These are phyloP conservation scores for Pogonocichla stellata DNA, from an alignment of 2,113 vertebrate genomes.

Conservation along the genomic window DNA sequence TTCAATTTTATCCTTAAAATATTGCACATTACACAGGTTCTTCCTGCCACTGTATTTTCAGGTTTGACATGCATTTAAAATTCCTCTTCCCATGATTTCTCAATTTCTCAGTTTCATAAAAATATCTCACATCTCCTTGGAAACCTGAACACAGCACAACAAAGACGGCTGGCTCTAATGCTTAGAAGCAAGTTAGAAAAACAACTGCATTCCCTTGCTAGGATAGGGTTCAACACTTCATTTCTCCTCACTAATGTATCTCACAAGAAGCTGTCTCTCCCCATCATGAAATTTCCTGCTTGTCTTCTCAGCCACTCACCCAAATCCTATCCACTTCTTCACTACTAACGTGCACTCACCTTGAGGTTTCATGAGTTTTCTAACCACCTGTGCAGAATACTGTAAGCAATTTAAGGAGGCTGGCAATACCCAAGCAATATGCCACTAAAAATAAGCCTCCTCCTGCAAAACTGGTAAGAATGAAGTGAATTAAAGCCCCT, in stretches of 20 bases:
- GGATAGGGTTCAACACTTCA: background rate
- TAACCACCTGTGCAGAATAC: background rate
- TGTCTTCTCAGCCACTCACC: background rate
- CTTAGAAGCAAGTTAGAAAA: background rate
- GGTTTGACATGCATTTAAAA: constrained; percentile 1
- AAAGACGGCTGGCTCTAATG: background rate
- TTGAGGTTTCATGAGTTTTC: background rate
- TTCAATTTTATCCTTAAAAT: background rate
- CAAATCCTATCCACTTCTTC: background rate
- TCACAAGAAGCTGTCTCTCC: background rate
- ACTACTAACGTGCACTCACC: background rate
- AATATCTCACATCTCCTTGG: constrained; percentile 49
- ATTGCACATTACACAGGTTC: background rate
- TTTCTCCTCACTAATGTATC: background rate
- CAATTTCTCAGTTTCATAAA: constrained; percentile 32
- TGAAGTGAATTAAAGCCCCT: background rate
- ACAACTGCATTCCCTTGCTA: background rate
- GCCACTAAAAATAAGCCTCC: background rate
- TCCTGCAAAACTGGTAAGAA: background rate
- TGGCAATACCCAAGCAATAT: background rate
- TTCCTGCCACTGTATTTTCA: background rate
- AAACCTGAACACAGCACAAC: constrained; percentile 36
- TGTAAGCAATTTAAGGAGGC: background rate
- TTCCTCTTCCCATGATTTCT: constrained; percentile 15
- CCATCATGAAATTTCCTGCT: background rate